Percentiles rank a stretch among this genome's conserved stretches.
Conservation (phyloP, 2,888 invertebrate genomes). For the Calliphora vomitoria region DNA sequence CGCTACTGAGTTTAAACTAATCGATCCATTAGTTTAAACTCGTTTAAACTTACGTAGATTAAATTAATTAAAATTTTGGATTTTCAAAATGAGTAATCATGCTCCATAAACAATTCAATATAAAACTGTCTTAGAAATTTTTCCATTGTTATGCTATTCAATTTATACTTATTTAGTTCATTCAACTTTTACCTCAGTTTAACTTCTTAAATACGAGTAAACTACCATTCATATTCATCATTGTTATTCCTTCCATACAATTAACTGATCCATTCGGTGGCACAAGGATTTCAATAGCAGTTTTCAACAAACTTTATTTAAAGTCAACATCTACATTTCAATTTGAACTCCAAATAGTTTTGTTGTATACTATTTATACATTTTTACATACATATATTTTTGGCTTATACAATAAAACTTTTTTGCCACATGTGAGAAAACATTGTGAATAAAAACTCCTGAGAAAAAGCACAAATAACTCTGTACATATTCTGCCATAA, state of each 20-base stretch:
- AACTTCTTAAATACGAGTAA: not conserved
- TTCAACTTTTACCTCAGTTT: conserved; percentile 4
- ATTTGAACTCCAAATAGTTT: conserved; percentile 43
- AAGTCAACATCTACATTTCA: conserved; percentile 50
- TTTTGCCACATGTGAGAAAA: conserved; percentile 43
- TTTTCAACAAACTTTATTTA: conserved; percentile 47
- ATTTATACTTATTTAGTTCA: not conserved
- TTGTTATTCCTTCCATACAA: not conserved
- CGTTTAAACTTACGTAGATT: too few species aligned
- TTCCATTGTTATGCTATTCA: not conserved
- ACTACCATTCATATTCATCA: conserved; percentile 1
- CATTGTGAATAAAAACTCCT: conserved; percentile 7
- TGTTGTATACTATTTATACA: not conserved
- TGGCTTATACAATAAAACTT: conserved; percentile 15
- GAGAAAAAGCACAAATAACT: not conserved
- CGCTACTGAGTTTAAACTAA: too few species aligned
- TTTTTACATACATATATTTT: conserved; percentile 3
- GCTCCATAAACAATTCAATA: too few species aligned
- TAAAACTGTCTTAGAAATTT: too few species aligned
- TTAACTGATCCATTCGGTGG: conserved; percentile 13
- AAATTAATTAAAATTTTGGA: too few species aligned
- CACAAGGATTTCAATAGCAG: conserved; percentile 17
- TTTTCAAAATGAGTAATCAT: too few species aligned
- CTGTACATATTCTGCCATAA: not conserved
- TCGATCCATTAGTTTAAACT: too few species aligned